Evolutionary conservation across 2,888 invertebrate genomes (phyloP).

Genomic region (Meloe dianella): DNA sequence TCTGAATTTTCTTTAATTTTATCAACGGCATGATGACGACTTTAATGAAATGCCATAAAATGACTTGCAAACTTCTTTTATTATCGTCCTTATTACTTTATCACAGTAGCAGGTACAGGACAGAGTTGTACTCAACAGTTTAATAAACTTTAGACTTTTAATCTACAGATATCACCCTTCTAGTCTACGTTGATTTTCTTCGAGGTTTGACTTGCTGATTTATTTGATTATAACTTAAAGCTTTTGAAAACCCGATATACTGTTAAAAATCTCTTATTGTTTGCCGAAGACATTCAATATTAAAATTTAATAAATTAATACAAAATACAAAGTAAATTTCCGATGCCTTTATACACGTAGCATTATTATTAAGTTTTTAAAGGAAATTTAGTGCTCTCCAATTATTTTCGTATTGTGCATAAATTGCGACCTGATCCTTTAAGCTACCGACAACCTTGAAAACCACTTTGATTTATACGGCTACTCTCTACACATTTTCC

Average conservation of each 20-base stretch:
- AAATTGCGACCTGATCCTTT: constrained; percentile 18
- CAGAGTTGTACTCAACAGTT: constrained; percentile 48
- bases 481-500: not conserved
- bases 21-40: constrained; percentile 25
- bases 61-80: constrained; percentile 54
- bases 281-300: constrained; percentile 20
- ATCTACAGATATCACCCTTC: constrained; percentile 12
- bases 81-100: constrained; percentile 54
- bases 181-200: not conserved
- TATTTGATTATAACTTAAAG: constrained; percentile 44
- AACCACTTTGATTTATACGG: constrained; percentile 7
- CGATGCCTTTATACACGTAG: not conserved
- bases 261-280: not conserved
- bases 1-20: no score
- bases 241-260: not conserved
- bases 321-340: constrained; percentile 25
- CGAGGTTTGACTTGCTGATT: constrained; percentile 32
- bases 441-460: constrained; percentile 5
- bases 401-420: constrained; percentile 26
- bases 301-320: constrained; percentile 27
- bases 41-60: constrained; percentile 54
- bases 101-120: constrained; percentile 44
- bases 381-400: constrained; percentile 23
- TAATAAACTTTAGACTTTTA: constrained; percentile 48
- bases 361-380: constrained; percentile 16